These are phyloP conservation scores for Neodiprion lecontei DNA, from an alignment of 1,140 invertebrate species.

Conservation along the genomic window DNA sequence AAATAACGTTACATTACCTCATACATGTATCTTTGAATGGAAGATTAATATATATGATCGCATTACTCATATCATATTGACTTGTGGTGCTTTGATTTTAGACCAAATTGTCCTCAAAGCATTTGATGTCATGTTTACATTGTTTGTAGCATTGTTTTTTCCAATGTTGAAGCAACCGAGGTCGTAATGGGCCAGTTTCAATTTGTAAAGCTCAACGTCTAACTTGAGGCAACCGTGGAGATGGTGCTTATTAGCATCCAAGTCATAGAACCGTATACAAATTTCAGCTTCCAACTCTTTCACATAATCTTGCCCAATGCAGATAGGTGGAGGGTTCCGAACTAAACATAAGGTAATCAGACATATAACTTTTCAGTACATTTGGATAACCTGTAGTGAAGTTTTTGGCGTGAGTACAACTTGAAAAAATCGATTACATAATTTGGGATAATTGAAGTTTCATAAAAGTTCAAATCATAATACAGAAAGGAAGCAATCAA, in stretches of 20 bases:
- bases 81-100: slow-evolving; percentile 17
- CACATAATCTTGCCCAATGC: slow-evolving; percentile 33
- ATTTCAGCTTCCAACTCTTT: slow-evolving; percentile 34
- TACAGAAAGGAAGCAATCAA: no score
- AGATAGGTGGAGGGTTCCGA: slow-evolving; percentile 48
- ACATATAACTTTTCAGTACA: no score
- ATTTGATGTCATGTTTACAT: not conserved
- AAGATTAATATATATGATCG: not conserved
- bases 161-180: slow-evolving; percentile 40
- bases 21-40: not conserved
- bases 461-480: no score
- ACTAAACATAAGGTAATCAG: slow-evolving; percentile 31
- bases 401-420: no score
- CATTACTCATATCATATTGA: slow-evolving; percentile 27
- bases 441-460: no score
- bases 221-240: slow-evolving; percentile 41
- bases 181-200: slow-evolving; percentile 31
- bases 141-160: slow-evolving; percentile 19
- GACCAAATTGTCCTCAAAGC: slow-evolving; percentile 10
- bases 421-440: no score
- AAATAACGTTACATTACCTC: not conserved
- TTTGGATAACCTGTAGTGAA: no score
- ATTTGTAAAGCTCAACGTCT: slow-evolving; percentile 28
- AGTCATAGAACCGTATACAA: slow-evolving; percentile 45
- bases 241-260: slow-evolving; percentile 31